Conservation (phyloP, 2,888 invertebrate genomes). For the Furcula furcula region DNA sequence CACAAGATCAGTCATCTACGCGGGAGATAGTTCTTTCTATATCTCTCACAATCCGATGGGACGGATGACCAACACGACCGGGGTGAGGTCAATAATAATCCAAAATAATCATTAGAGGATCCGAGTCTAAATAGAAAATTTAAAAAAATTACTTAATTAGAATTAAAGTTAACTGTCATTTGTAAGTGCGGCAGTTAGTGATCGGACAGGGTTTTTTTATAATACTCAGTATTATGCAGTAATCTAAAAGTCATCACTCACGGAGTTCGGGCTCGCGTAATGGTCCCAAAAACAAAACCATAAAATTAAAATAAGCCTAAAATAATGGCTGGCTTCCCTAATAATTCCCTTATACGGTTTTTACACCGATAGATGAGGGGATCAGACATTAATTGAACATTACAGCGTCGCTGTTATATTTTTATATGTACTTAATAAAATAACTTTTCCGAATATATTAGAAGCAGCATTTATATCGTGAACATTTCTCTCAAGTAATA, state of each 20-base stretch:
- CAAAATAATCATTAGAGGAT: too few relatives aligned
- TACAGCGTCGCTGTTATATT: conserved; percentile 67
- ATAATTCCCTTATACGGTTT: conserved; percentile 46
- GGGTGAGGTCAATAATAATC: too few relatives aligned
- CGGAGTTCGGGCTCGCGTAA: conserved; percentile 43
- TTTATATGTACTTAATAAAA: conserved; percentile 75
- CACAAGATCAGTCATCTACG: too few relatives aligned
- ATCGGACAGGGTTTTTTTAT: too few relatives aligned
- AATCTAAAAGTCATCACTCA: conserved; percentile 45
- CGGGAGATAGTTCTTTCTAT: too few relatives aligned
- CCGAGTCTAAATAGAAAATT: too few relatives aligned
- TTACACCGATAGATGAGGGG: conserved; percentile 58
- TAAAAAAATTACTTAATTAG: too few relatives aligned
- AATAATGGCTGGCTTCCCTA: conserved; percentile 33
- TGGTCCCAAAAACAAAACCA: conserved; percentile 52
- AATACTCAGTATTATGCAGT: conserved; percentile 44
- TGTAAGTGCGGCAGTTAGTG: too few relatives aligned
- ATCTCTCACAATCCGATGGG: too few relatives aligned
- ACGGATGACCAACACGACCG: too few relatives aligned
- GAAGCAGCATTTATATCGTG: conserved; percentile 50
- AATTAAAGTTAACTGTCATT: too few relatives aligned
- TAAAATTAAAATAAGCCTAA: conserved; percentile 60
- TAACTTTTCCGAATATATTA: conserved; percentile 73
- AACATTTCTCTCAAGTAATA: conserved; percentile 59
- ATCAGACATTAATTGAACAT: conserved; percentile 61